Evolutionary conservation across 2,888 invertebrate genomes (phyloP).

Genomic region (Camptogramma bilineatum): DNA sequence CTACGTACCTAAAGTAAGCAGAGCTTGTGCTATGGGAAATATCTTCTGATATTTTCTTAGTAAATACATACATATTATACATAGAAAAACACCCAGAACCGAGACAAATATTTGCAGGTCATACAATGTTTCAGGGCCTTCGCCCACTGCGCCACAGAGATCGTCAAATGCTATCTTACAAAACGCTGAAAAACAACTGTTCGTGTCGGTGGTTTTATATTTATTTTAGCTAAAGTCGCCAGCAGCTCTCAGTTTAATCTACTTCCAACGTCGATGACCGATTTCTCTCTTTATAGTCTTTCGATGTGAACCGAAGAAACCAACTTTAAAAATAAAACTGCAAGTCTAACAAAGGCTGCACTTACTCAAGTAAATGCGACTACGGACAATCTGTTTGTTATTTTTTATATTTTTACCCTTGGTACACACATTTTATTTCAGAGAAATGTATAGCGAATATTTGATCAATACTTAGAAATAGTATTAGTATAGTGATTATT

Average conservation of each 20-base stretch:
- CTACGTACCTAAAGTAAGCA: too few species aligned
- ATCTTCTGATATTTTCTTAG: too few species aligned
- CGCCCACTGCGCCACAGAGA: too few species aligned
- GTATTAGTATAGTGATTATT: too few species aligned
- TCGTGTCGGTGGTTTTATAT: not conserved
- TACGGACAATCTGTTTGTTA: slow-evolving; percentile 4
- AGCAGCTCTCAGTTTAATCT: slow-evolving; percentile 18
- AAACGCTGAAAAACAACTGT: not conserved
- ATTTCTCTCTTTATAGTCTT: slow-evolving; percentile 19
- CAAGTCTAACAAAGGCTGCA: slow-evolving; percentile 11
- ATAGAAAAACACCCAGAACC: too few species aligned
- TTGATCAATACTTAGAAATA: too few species aligned
- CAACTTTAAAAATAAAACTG: slow-evolving; percentile 22
- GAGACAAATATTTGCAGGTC: too few species aligned
- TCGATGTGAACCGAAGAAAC: slow-evolving; percentile 14
- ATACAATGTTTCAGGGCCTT: too few species aligned
- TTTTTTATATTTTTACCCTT: slow-evolving; percentile 4
- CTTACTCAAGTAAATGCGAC: slow-evolving; percentile 5
- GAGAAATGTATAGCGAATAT: not conserved
- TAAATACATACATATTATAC: too few species aligned
- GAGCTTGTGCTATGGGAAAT: too few species aligned
- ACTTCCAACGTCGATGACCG: slow-evolving; percentile 18
- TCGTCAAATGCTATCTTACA: not conserved
- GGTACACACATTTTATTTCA: not conserved
- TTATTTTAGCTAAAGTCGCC: not conserved